These are phyloP conservation scores for Polyodon spathula DNA, from an alignment of 2,113 vertebrate species.

Conservation along the genomic window DNA sequence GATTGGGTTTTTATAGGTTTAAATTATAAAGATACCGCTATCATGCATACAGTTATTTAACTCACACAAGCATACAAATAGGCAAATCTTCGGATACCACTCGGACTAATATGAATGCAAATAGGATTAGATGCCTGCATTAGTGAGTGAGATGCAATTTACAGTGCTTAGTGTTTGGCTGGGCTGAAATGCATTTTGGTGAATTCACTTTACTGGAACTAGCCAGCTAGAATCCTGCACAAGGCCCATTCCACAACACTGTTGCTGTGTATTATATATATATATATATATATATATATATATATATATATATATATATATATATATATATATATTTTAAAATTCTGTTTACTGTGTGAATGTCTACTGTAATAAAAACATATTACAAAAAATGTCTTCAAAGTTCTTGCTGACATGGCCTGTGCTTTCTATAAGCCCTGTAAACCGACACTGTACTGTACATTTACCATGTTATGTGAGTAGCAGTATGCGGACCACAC, in stretches of 20 bases:
- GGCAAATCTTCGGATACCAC: constrained; percentile 76
- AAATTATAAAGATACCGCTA: constrained; percentile 79
- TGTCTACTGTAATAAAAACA: too few species aligned
- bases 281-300: constrained; percentile 26
- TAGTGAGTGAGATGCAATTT: constrained; percentile 80
- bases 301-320: constrained; percentile 2
- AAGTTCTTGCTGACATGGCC: too few species aligned
- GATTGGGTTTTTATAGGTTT: constrained; percentile 77
- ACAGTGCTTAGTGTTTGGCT: constrained; percentile 62
- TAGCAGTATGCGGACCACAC: too few species aligned
- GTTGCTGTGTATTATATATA: background rate
- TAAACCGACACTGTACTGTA: too few species aligned
- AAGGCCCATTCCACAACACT: constrained; percentile 46
- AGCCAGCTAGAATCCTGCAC: constrained; percentile 42
- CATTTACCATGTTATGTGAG: too few species aligned
- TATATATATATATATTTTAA: constrained; percentile 48
- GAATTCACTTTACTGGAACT: constrained; percentile 38
- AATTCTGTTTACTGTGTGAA: too few species aligned
- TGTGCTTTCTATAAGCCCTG: too few species aligned
- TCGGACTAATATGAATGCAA: constrained; percentile 89
- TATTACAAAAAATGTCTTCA: too few species aligned
- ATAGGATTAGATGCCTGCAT: constrained; percentile 84
- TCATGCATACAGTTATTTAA: constrained; percentile 68
- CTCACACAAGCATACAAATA: constrained; percentile 81
- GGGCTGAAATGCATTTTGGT: constrained; percentile 42